A percentile compares a stretch with the other conserved stretches of the same genome.
phyloP scores from a whole-genome alignment of 2,888 invertebrate genomes.

The Lissocephala sabroskyi region DNA sequence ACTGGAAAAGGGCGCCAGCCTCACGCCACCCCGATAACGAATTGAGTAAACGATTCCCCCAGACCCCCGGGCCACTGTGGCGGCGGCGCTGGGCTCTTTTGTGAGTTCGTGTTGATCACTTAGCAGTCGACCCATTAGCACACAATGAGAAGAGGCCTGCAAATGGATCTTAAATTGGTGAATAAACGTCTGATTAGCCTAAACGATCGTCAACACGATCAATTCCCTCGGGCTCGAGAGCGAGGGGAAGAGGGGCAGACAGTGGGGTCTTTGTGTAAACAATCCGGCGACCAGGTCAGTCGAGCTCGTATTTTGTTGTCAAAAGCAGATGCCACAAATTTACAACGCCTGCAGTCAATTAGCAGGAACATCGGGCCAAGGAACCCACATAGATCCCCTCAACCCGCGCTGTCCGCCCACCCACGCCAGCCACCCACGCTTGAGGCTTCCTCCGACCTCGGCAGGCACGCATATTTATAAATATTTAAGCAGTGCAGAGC shows the following conservation, averaged over 20 bases:
- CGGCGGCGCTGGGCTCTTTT: too few relatives aligned
- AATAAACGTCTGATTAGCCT: constrained; percentile 47
- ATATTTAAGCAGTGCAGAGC: too few relatives aligned
- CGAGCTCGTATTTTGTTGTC: background rate
- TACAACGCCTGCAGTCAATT: background rate
- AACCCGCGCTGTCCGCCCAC: too few relatives aligned
- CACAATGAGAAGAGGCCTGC: constrained; percentile 40
- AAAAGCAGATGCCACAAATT: background rate
- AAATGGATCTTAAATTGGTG: constrained; percentile 44
- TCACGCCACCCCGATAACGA: constrained; percentile 23
- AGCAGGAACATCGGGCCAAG: background rate
- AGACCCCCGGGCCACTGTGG: too few relatives aligned
- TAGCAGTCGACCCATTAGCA: constrained; percentile 43
- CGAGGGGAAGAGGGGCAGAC: too few relatives aligned
- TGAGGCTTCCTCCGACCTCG: background rate
- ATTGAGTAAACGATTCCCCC: constrained; percentile 21
- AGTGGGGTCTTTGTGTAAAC: too few relatives aligned
- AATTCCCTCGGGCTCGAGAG: too few relatives aligned
- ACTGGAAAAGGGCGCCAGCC: too few relatives aligned
- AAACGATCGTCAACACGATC: constrained; percentile 5
- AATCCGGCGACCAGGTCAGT: too few relatives aligned
- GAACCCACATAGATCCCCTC: background rate
- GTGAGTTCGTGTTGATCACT: constrained; percentile 39
- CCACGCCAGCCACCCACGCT: background rate
- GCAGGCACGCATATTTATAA: background rate